Evolutionary conservation across 2,797 vertebrate species (phyloP).

Genomic region (Alouatta caraya): DNA sequence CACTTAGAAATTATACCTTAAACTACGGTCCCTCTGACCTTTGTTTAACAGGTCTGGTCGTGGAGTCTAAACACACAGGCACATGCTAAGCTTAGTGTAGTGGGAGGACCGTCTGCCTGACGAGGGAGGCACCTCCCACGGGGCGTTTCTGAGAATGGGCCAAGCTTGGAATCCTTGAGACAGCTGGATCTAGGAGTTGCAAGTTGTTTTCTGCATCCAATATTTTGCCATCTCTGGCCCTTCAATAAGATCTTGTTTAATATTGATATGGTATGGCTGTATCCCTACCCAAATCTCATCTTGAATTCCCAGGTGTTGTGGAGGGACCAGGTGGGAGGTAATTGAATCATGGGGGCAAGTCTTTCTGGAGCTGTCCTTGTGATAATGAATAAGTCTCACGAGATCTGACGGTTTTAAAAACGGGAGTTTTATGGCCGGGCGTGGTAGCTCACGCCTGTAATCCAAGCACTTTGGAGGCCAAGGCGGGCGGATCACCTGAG

Average conservation of each 20-base stretch:
- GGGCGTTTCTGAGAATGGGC: neutral
- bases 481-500: no score
- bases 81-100: neutral
- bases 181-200: neutral
- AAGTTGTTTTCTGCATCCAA: neutral
- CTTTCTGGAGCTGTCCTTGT: neutral
- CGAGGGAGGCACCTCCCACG: rapidly evolving
- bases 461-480: no score
- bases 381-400: neutral
- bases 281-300: neutral
- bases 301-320: neutral
- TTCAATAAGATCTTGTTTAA: neutral
- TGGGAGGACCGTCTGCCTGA: neutral
- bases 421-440: neutral
- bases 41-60: neutral
- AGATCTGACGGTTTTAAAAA: neutral
- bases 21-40: neutral
- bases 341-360: neutral
- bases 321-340: neutral
- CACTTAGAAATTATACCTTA: neutral
- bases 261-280: neutral
- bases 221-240: neutral
- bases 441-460: no score
- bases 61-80: neutral
- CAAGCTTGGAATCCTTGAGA: neutral